Evolutionary conservation across 2,888 invertebrate species (phyloP), one percentile per base, ranked within the genome.

Genomic region (Acheta domesticus): DNA sequence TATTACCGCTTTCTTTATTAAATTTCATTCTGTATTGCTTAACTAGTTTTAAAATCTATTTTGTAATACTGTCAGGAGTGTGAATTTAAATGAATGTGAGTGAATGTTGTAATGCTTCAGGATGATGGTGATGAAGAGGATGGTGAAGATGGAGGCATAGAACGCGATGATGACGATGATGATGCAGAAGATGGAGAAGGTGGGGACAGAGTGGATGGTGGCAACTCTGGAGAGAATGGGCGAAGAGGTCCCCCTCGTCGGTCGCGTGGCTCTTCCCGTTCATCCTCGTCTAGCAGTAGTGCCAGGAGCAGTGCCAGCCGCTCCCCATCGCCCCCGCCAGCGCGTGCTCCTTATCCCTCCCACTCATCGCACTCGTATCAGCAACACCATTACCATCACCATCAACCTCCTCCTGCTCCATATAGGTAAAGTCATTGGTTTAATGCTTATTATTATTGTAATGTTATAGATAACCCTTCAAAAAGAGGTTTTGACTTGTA

Each of bases 51-150:
- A 23, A 23, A 23, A 23, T 23, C 23, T 23, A 23, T 23, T 23
- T 23, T 23, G 23, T 3, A 23, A 23, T 23, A 2, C 23, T 23
- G 23, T n/a, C n/a, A 23, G 23, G 23, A 23, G 23, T 23, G 2
- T 23, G 23, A n/a, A 3, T 23, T 2, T 36, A 36, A 36, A 36
- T 36, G 36, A 36, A 36, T 36, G 36, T 36, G 36, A 36, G 5
- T 36, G 36, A 36, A 36, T 36, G 36, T 36, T 36, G 36, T 36
- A n/a, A 19, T 62, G 16, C n/a, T 62, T 14, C 78, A 80, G 50
- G 80, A 80, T 50, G 78, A 78, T 77, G 80, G 76, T 49, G 79
- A 79, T 12, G 79, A 78, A 14, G 75, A 80, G 49, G 78, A 78
- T 12, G 80, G 76, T 16, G 80, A 80, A n/a, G 78, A 78, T 21